Percentiles rank a stretch among this genome's conserved stretches.
Conservation (phyloP, 1,140 invertebrate genomes). For the Oncopodura yosiiana region DNA sequence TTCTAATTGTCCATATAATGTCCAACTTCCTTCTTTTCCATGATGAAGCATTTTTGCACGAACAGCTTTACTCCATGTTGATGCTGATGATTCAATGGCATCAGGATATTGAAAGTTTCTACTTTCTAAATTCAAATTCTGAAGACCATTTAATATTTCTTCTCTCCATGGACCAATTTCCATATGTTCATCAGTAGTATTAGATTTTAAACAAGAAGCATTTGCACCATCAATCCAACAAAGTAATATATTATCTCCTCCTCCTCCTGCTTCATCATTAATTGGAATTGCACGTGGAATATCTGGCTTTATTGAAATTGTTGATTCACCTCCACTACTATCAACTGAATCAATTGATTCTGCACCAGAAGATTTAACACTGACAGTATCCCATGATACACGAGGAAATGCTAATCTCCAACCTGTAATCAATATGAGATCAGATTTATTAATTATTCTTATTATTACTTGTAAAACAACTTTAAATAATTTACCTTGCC, state of each 20-base stretch:
- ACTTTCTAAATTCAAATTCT: slow-evolving; percentile 6
- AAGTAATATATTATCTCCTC: slow-evolving; percentile 2
- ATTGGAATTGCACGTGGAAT: slow-evolving; percentile 17
- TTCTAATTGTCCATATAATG: slow-evolving; percentile 28
- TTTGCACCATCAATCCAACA: slow-evolving; percentile 33
- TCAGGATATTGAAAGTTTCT: slow-evolving; percentile 26
- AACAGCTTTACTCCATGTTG: slow-evolving; percentile 24
- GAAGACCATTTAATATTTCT: slow-evolving; percentile 26
- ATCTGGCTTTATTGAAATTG: slow-evolving; percentile 24
- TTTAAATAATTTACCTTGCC: too few species aligned
- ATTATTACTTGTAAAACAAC: too few species aligned
- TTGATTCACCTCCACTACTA: slow-evolving; percentile 10
- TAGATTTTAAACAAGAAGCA: not conserved
- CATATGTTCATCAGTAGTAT: slow-evolving; percentile 17
- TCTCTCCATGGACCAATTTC: slow-evolving; percentile 33
- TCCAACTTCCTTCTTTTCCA: not conserved
- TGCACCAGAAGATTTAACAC: not conserved
- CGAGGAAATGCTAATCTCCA: slow-evolving; percentile 26
- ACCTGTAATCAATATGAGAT: too few species aligned
- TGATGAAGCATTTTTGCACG: slow-evolving; percentile 17
- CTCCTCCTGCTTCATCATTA: not conserved
- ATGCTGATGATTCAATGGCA: slow-evolving; percentile 23
- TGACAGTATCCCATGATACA: slow-evolving; percentile 23
- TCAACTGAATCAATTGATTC: slow-evolving; percentile 1
- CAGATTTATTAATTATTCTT: too few species aligned